Base-by-base conservation (phyloP, 2,888 invertebrate species). In the Stomorhina lunata region DNA sequence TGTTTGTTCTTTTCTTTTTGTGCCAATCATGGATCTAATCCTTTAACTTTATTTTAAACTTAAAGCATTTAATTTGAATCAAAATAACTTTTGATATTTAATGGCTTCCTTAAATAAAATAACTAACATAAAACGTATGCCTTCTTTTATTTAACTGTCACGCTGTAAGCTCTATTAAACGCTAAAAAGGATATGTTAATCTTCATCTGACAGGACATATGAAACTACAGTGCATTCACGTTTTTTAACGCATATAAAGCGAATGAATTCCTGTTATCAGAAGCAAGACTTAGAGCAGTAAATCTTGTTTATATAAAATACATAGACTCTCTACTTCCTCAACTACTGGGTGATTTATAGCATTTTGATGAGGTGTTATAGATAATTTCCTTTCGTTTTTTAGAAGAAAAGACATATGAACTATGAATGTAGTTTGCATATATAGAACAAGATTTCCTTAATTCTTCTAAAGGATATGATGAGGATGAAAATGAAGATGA, bases 401-500 rank as follows among this genome's bases (percentile, higher is more conserved):
- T 12, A 17, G 40, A 65, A 63, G 2, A 40, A 32, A 6, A 32
- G 3, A 27, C 27, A 71, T 40, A 17, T 59, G 40, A 69, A 71
- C 20, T 48, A 27, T 53, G 59, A 22, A 17, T 17, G 55, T 57
- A 37, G 63, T 79, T 72, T 79, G 71, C 78, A 79, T 79, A 79
- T 32, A 48, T 45, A 45, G 45, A 68, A 53, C 15, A 34, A 29
- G 34, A 40, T 37, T 68, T 65, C 34, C 17, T 65, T 75, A 32
- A 22, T 1, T 55, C 43, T 34, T 34, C 17, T 12, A 66, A 81
- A 68, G 15, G 29, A 71, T 59, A 57, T 59, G 48, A 27, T 50
- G 53, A 63, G 79, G 79, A 82, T 82, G 27, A 17, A 79, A 75
- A 79, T 82, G 55, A 17, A 79, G 79, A 79, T 82, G 55, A 73